A percentile compares a stretch with the other conserved stretches of the same genome.
Evolutionary conservation across 2,113 vertebrate species (phyloP).

Genomic region (Crotalus helleri): DNA sequence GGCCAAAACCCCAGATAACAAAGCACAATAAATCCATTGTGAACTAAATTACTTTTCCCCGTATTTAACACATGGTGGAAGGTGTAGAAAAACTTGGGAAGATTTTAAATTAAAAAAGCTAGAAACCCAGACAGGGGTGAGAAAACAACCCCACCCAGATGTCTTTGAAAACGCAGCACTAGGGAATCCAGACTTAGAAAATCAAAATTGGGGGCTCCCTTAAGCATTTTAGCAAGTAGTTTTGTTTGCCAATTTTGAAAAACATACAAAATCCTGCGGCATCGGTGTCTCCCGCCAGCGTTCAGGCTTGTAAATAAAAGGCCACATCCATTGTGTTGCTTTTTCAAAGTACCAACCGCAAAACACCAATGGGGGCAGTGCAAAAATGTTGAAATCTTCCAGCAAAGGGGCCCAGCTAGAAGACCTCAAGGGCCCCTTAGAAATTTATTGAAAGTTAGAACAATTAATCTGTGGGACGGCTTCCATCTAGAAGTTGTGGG

Average conservation of each 20-base stretch:
- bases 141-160: background rate
- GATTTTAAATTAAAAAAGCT: background rate
- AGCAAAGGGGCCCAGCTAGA: background rate
- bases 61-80: background rate
- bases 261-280: background rate
- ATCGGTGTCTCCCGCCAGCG: background rate
- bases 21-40: background rate
- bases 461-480: too few relatives aligned
- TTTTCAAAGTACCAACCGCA: background rate
- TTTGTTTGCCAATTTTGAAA: background rate
- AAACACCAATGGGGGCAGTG: background rate
- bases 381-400: background rate
- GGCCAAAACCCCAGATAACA: background rate
- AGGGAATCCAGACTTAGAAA: background rate
- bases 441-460: background rate
- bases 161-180: background rate
- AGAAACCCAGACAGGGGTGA: background rate
- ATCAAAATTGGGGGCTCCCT: background rate
- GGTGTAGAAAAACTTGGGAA: background rate
- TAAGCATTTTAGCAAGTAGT: background rate
- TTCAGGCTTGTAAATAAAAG: background rate
- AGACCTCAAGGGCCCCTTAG: background rate
- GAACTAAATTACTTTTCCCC: background rate
- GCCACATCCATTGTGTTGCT: too few relatives aligned
- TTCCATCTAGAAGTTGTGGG: background rate